A percentile compares a stretch with the other conserved stretches of the same genome.
phyloP scores from a whole-genome alignment of 1,140 invertebrate genomes.

The Monochamus saltuarius region DNA sequence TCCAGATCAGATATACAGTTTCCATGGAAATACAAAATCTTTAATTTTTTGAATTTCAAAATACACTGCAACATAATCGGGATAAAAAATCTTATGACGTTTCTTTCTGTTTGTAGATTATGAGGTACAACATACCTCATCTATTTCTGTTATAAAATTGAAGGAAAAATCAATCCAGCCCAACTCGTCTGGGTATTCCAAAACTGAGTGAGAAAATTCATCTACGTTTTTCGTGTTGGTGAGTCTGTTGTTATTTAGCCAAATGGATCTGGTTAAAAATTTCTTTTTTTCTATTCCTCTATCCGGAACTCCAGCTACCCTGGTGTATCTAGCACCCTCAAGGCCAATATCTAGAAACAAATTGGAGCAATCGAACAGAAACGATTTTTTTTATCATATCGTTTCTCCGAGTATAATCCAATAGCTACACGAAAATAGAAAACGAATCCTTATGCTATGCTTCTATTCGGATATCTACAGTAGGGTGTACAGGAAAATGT shows the following conservation, averaged over 20 bases:
- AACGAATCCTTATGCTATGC: too few relatives aligned
- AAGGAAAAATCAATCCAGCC: conserved; percentile 59
- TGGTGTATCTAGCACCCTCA: conserved; percentile 37
- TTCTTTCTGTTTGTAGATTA: background rate
- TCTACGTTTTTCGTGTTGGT: conserved; percentile 49
- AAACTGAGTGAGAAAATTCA: conserved; percentile 45
- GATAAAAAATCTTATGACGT: background rate
- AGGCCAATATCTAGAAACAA: conserved; percentile 34
- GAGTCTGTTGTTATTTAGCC: conserved; percentile 58
- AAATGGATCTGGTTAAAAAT: conserved; percentile 55
- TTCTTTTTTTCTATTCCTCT: conserved; percentile 46
- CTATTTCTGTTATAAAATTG: conserved; percentile 55
- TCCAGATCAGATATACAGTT: conserved; percentile 55
- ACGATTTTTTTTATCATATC: too few relatives aligned
- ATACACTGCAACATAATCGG: conserved; percentile 32
- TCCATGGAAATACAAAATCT: conserved; percentile 56
- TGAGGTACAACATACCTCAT: too few relatives aligned
- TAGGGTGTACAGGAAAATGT: too few relatives aligned
- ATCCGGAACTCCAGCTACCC: conserved; percentile 50
- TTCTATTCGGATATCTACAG: too few relatives aligned
- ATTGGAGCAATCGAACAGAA: too few relatives aligned
- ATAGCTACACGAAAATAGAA: too few relatives aligned
- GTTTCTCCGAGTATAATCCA: too few relatives aligned
- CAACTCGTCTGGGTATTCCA: conserved; percentile 52
- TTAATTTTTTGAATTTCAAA: conserved; percentile 46